These are phyloP conservation scores for Ptychodera flava DNA, from an alignment of 35 echinoderm and acorn worm species.

Conservation along the genomic window DNA sequence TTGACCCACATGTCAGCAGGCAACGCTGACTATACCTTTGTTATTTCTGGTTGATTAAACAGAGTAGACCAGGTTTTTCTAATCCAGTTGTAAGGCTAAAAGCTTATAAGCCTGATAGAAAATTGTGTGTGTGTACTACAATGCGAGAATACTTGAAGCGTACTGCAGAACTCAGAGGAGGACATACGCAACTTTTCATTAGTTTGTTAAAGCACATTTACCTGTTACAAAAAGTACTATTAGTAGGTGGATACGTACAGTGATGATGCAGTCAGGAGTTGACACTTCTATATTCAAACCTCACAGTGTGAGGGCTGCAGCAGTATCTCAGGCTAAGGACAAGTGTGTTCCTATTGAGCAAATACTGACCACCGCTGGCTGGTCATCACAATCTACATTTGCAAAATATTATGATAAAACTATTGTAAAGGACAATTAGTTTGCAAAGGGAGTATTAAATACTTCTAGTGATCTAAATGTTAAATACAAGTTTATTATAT, in stretches of 20 bases:
- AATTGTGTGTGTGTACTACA: constrained; percentile 5
- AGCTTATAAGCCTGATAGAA: constrained; percentile 25
- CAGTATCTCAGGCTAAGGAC: not conserved
- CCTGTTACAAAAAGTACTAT: constrained; percentile 10
- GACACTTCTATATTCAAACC: constrained; percentile 13
- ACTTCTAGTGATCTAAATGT: no score
- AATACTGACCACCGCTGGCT: not conserved
- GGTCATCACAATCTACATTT: not conserved
- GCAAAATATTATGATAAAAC: not conserved
- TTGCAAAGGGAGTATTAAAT: constrained; percentile 37
- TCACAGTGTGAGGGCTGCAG: constrained; percentile 8
- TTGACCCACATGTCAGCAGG: constrained; percentile 21
- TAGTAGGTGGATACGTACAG: constrained; percentile 6
- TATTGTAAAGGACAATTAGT: not conserved
- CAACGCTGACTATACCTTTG: not conserved
- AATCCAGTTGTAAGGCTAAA: constrained; percentile 3
- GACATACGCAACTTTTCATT: constrained; percentile 19
- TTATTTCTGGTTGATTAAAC: constrained; percentile 12
- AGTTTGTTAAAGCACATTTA: constrained; percentile 20
- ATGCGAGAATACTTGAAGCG: not conserved
- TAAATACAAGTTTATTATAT: no score
- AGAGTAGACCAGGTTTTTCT: constrained; percentile 15
- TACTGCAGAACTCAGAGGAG: not conserved
- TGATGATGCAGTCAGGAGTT: not conserved
- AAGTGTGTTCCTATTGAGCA: constrained; percentile 16